Evolutionary conservation across 2,888 invertebrate genomes (phyloP).

Genomic region (Torymus aiolomorphi): DNA sequence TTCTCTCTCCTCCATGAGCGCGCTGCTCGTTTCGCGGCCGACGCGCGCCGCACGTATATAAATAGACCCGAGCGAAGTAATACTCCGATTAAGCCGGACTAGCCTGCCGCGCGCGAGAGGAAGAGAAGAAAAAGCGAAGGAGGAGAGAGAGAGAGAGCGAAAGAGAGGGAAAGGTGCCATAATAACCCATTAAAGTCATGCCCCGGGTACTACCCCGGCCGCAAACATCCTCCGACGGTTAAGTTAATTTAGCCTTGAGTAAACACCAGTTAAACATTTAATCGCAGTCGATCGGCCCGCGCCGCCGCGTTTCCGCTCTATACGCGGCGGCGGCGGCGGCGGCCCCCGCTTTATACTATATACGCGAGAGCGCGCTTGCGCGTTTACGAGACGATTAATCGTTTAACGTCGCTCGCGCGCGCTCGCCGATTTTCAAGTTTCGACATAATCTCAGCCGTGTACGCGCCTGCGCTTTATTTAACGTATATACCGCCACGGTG

Average conservation of each 20-base stretch:
- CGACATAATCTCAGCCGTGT: conserved; percentile 16
- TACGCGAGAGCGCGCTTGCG: conserved; percentile 26
- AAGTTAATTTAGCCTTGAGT: conserved; percentile 58
- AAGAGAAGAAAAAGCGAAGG: neutral
- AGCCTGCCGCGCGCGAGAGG: neutral
- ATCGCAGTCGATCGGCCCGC: conserved; percentile 53
- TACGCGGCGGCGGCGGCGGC: neutral
- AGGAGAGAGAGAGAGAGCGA: neutral
- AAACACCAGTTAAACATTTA: conserved; percentile 59
- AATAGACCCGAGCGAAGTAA: conserved; percentile 4
- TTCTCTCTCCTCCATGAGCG: neutral
- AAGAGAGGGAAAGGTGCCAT: conserved; percentile 18
- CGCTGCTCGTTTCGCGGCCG: no score
- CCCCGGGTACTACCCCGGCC: conserved; percentile 38
- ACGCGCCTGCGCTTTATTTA: conserved; percentile 12
- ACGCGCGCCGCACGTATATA: neutral
- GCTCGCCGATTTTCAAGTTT: conserved; percentile 44
- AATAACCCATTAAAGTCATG: conserved; percentile 54
- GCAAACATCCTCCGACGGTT: conserved; percentile 55
- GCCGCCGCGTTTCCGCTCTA: conserved; percentile 40
- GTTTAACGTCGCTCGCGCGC: conserved; percentile 25
- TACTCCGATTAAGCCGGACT: conserved; percentile 24
- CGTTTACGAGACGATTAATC: conserved; percentile 51
- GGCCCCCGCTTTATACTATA: neutral
- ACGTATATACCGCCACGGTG: conserved; percentile 5